Evolutionary conservation across 2,797 vertebrate genomes (phyloP), one percentile per base, ranked within the genome.

Genomic region (Acipenser transmontanus): DNA sequence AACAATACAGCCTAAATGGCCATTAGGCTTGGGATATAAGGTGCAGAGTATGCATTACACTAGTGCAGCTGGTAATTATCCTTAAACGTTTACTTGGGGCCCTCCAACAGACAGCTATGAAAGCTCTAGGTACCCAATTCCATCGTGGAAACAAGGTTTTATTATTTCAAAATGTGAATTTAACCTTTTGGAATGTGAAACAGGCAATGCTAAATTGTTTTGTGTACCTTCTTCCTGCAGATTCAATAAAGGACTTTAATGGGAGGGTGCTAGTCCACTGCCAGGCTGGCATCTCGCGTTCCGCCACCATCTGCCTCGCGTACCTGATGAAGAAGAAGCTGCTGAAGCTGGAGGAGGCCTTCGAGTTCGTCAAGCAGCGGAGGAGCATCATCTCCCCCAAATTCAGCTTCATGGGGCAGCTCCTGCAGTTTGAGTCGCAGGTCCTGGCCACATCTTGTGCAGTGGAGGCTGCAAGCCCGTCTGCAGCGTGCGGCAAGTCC

Each of bases 381-480:
- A 90, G 91, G 73, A 92, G 90, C 78, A 90, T 92, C 78, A 92
- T 92, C 82, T 92, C 91, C 1, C 90, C 91, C 49, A 92, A 92
- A 78, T 92, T 92, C 80, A 91, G 90, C 82, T 92, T 92, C 85
- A 91, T 92, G 91, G 91, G 91, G 4, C 91, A 92, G 80, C 82
- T 92, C 72, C 77, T 92, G 73, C 91, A 92, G 86, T 92, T 92
- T 1, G 91, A 92, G 76, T 88, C 90, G 0, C 91, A 92, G 84
- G 77, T 92, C 49, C 88, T 92, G 61, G 87, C 89, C 75, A 90
- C 91, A 0, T 89, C 89, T 0, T 91, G 90, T 2, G 81, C 88
- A 0, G 89, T 81, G 0, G 89, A 91, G 59, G 87, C 88, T 0
- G 52, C 88, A 59, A 82, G 79, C 49, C 81, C 81, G 0, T 75